Conservation (phyloP, 2,797 vertebrate genomes). For the Poecilia velifera region DNA sequence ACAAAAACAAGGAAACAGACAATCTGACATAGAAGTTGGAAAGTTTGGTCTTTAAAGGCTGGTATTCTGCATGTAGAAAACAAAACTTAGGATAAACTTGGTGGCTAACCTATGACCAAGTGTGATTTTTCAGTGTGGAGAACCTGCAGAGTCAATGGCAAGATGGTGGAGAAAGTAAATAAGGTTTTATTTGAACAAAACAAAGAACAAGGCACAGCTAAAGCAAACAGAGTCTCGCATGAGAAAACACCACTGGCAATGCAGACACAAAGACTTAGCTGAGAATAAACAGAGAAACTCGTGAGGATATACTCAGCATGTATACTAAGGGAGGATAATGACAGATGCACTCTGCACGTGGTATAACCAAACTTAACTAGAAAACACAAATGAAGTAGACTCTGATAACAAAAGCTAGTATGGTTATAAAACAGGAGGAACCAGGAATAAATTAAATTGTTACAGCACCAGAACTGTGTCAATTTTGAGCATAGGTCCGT, state of each 20-base stretch:
- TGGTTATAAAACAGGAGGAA: not conserved
- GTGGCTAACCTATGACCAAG: not conserved
- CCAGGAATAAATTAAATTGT: not conserved
- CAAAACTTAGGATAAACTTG: not conserved
- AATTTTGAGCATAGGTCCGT: not conserved
- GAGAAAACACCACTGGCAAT: not conserved
- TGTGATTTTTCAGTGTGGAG: not conserved
- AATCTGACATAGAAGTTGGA: not conserved
- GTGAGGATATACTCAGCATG: not conserved
- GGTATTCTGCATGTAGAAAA: not conserved
- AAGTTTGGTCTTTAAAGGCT: not conserved
- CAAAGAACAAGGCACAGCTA: not conserved
- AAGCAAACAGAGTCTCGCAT: not conserved
- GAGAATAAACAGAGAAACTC: not conserved
- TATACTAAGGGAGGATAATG: not conserved
- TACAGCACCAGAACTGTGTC: not conserved
- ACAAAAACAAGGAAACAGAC: not conserved
- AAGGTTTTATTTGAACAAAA: not conserved
- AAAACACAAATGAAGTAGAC: not conserved
- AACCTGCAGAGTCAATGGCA: not conserved
- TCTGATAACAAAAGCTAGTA: too few species aligned
- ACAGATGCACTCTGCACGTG: not conserved
- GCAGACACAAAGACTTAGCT: not conserved
- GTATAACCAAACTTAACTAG: not conserved
- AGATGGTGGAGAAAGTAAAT: not conserved